Base-by-base conservation (phyloP, 1,140 invertebrate genomes). In the Hydropsyche tenuis region DNA sequence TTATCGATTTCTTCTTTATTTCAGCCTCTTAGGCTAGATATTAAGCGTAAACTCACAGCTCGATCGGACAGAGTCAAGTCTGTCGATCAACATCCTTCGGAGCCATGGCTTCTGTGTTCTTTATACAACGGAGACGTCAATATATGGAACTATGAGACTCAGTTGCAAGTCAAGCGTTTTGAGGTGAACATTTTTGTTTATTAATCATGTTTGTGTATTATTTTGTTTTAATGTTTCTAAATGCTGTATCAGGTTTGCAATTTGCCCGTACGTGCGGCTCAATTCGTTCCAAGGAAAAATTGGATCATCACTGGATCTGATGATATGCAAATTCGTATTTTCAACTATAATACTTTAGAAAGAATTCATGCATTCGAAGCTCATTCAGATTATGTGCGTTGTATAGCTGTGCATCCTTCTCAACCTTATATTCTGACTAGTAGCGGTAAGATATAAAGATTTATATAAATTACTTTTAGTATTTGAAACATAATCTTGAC, bases 91-190 rank as follows among this genome's bases (percentile, higher is more conserved):
- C 98, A 99, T 86, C 97, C 97, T 9, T 90, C 92, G 16, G 98
- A 99, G 81, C 96, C 96, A 79, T 99, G 98, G 98, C 96, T 99
- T 90, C 87, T 99, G 27, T 97, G 95, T 75, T 96, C 96, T 23
- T 87, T 99, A 2, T 99, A 99, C 87, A 98, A 96, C 86, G 98
- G 98, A 75, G 96, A 99, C 85, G 96, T 99, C 73, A 97, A 99
- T 86, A 95, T 99, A 80, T 99, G 98, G 97, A 99, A 99, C 83
- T 92, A 96, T 87, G 97, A 99, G 82, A 94, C 91, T 62, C 96
- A 98, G 83, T 82, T 82, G 63, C 84, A 85, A 75, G 93, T 98
- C 42, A 99, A 99, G 83, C 94, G 94, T 30, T 98, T 99, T 86
- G 96, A 91, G 83, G 84, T 85, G 78, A 69, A 45, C 9, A 30